These are phyloP conservation scores for Empidonax alnorum DNA, from an alignment of 2,113 vertebrate genomes.

Conservation along the genomic window DNA sequence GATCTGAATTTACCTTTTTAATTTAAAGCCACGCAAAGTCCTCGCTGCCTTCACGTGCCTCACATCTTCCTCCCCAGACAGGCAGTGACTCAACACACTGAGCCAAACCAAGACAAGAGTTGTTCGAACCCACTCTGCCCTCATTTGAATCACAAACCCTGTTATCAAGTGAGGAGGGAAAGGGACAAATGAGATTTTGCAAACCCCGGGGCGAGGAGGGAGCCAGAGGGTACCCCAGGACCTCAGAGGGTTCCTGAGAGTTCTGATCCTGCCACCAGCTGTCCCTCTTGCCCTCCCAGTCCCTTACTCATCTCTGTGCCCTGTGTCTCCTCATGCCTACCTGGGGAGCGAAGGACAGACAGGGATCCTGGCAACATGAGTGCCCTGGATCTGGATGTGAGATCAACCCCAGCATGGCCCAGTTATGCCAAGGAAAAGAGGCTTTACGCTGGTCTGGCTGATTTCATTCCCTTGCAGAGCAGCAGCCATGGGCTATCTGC, in stretches of 20 bases:
- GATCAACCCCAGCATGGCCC: rapidly evolving
- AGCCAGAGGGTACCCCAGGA: neutral
- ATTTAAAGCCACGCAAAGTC: conserved; percentile 1
- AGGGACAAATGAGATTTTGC: neutral
- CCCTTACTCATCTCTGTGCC: too few relatives aligned
- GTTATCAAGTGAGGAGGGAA: neutral
- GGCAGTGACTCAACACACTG: neutral
- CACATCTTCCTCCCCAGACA: neutral
- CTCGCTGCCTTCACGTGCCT: neutral
- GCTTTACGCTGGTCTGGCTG: neutral
- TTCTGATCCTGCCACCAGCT: rapidly evolving
- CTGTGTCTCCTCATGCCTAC: rapidly evolving
- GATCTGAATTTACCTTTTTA: neutral
- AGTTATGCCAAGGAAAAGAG: neutral
- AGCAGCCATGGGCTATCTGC: neutral
- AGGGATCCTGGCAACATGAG: rapidly evolving
- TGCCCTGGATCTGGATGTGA: rapidly evolving
- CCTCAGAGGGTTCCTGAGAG: too few relatives aligned
- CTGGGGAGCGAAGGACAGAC: neutral
- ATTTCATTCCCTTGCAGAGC: neutral
- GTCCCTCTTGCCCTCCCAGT: neutral
- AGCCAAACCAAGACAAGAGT: rapidly evolving
- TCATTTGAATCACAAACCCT: neutral
- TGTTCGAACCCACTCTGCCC: neutral
- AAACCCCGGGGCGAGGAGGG: neutral